These are phyloP conservation scores for Cephus runcator DNA, from an alignment of 2,888 invertebrate genomes.

Conservation along the genomic window DNA sequence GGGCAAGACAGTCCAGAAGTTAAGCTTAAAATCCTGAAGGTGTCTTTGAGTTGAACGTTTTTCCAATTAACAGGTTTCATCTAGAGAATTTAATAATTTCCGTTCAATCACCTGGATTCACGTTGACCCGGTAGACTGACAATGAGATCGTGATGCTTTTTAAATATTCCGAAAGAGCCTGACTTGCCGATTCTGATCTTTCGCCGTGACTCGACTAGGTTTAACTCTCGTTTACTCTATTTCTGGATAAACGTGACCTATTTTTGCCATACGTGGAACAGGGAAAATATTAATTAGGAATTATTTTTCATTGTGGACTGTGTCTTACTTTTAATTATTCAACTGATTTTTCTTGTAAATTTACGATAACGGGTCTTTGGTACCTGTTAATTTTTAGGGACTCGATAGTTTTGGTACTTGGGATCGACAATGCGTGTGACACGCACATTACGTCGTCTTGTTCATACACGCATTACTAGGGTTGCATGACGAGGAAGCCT, in stretches of 20 bases:
- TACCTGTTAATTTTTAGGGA: not conserved
- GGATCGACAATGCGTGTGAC: conserved; percentile 36
- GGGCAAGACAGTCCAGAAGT: not conserved
- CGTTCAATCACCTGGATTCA: not conserved
- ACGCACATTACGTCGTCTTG: conserved; percentile 55
- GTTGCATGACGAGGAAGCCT: conserved; percentile 46
- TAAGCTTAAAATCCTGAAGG: not conserved
- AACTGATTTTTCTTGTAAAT: not conserved
- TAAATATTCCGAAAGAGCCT: no score
- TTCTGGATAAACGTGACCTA: not conserved
- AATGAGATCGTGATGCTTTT: no score
- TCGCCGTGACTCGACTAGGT: not conserved
- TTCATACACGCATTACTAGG: conserved; percentile 60
- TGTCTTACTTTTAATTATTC: not conserved
- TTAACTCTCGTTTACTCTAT: not conserved
- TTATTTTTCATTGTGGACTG: not conserved
- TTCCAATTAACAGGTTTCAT: not conserved
- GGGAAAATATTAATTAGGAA: not conserved
- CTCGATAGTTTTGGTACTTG: not conserved
- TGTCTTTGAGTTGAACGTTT: not conserved
- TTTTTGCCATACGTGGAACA: not conserved
- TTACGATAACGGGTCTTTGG: not conserved
- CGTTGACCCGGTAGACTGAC: not conserved
- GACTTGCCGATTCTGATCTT: no score
- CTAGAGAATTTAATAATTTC: not conserved